phyloP scores from a whole-genome alignment of 2,888 invertebrate genomes.

The Malacosoma neustria region DNA sequence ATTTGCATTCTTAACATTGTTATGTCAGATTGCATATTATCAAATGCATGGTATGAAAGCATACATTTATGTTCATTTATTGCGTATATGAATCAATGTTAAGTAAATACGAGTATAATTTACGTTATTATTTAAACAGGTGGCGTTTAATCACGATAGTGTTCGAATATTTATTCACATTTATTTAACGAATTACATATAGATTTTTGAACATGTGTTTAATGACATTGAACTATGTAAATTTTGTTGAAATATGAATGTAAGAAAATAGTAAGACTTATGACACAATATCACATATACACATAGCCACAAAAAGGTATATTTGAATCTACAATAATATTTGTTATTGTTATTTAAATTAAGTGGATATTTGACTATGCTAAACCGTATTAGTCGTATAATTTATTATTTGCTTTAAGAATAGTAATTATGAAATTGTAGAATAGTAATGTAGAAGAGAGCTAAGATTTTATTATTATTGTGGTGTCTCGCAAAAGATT shows the following conservation, averaged over 20 bases:
- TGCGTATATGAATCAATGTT: constrained; percentile 21
- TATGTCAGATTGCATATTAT: not conserved
- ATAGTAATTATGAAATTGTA: constrained; percentile 1
- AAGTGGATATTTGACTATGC: too few species aligned
- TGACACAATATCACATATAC: too few species aligned
- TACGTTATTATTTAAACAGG: constrained; percentile 32
- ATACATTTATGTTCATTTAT: constrained; percentile 19
- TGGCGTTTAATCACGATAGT: constrained; percentile 30
- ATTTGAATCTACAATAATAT: too few species aligned
- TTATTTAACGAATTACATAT: not conserved
- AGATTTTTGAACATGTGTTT: not conserved
- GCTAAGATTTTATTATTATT: constrained; percentile 11
- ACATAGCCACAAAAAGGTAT: too few species aligned
- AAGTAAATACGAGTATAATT: constrained; percentile 25
- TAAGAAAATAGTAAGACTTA: too few species aligned
- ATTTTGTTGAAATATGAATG: too few species aligned
- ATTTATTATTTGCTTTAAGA: not conserved
- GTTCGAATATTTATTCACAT: not conserved
- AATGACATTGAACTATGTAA: constrained; percentile 2
- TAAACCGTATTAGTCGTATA: too few species aligned
- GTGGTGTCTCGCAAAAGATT: too few species aligned
- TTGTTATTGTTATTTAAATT: too few species aligned
- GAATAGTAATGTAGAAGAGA: constrained; percentile 12
- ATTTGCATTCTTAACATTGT: not conserved
- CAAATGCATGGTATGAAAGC: constrained; percentile 26